phyloP scores from a whole-genome alignment of 2,113 vertebrate species.

The Mesocricetus auratus region DNA sequence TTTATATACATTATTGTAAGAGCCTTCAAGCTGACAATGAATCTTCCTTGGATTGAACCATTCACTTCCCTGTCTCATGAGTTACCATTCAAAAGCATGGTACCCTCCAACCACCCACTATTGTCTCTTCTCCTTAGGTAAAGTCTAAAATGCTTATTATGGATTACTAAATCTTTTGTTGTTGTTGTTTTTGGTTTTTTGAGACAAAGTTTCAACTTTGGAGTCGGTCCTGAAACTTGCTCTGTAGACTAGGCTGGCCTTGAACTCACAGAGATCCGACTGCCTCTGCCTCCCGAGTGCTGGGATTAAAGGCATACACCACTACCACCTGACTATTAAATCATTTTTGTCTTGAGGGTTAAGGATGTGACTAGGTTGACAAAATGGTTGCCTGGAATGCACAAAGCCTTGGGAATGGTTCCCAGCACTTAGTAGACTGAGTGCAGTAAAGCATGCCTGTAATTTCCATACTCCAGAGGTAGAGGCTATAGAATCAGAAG shows the following conservation, averaged over 20 bases:
- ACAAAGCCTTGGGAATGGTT: neutral
- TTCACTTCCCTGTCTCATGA: neutral
- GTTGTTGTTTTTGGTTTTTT: too few relatives aligned
- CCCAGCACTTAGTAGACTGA: neutral
- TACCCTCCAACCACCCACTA: neutral
- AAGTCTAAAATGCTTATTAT: neutral
- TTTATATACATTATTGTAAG: neutral
- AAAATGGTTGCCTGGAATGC: neutral
- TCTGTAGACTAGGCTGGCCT: too few relatives aligned
- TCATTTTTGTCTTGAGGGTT: neutral
- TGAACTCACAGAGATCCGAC: too few relatives aligned
- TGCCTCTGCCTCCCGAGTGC: too few relatives aligned
- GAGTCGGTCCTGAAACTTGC: too few relatives aligned
- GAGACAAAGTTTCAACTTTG: too few relatives aligned
- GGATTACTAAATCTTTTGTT: neutral
- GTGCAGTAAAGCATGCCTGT: neutral
- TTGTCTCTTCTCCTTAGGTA: neutral
- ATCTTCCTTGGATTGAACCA: neutral
- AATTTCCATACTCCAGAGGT: neutral
- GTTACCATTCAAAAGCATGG: slow-evolving; percentile 14
- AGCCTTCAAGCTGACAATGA: neutral
- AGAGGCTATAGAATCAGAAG: neutral
- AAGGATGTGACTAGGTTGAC: neutral
- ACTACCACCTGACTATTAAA: neutral
- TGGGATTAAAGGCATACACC: too few relatives aligned